Conservation (phyloP, 2,797 vertebrate genomes). For the Coranthus polyacanthus region DNA sequence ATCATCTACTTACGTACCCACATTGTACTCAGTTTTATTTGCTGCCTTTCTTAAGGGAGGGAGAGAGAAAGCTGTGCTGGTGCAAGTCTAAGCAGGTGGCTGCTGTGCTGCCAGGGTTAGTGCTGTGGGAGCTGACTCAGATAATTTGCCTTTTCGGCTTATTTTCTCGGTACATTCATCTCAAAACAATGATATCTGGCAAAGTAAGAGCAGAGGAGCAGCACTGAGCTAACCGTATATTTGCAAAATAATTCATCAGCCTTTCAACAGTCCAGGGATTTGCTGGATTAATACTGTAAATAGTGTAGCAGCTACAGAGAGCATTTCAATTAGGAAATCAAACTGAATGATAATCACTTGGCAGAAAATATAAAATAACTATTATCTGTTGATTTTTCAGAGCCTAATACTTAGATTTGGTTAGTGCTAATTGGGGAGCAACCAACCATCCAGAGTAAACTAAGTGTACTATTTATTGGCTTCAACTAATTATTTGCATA, state of each 20-base stretch:
- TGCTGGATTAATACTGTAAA: conserved; percentile 16
- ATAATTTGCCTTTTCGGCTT: conserved; percentile 50
- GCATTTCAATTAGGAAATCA: conserved; percentile 32
- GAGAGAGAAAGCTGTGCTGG: conserved; percentile 29
- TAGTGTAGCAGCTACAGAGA: conserved; percentile 3
- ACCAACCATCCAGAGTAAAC: background rate
- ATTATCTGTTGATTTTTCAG: conserved; percentile 15
- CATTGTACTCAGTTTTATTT: conserved; percentile 56
- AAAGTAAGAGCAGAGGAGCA: conserved; percentile 25
- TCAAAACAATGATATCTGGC: conserved; percentile 41
- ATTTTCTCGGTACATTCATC: conserved; percentile 48
- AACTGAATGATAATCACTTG: conserved; percentile 25
- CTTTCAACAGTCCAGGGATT: conserved; percentile 14
- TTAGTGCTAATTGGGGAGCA: conserved; percentile 3
- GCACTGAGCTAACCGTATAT: conserved; percentile 15
- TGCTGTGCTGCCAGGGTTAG: conserved; percentile 36
- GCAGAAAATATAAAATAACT: conserved; percentile 13
- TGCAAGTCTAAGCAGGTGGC: conserved; percentile 53
- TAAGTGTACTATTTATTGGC: no score
- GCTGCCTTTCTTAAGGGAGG: conserved; percentile 32
- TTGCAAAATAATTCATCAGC: conserved; percentile 6
- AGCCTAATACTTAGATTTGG: conserved; percentile 9
- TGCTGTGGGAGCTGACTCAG: conserved; percentile 59
- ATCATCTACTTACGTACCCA: conserved; percentile 62
- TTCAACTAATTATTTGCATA: no score